phyloP scores from a whole-genome alignment of 2,113 vertebrate species.

The Colossoma macropomum region DNA sequence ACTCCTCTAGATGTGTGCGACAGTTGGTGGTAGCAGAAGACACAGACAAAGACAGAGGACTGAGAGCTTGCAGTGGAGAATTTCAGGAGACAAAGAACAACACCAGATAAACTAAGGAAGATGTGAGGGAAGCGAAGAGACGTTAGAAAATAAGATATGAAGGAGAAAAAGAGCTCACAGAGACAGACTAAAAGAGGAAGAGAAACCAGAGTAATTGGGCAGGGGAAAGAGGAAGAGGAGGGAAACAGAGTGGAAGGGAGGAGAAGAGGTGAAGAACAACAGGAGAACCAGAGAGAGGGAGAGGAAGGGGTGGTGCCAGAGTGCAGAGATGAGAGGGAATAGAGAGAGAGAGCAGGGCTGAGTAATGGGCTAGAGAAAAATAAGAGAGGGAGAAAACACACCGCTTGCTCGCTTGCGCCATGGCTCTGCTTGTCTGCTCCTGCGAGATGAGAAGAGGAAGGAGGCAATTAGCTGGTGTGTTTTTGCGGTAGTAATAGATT shows the following conservation, averaged over 20 bases:
- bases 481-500: slow-evolving; percentile 61
- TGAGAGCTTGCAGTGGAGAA: too few species aligned
- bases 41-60: too few species aligned
- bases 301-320: background rate
- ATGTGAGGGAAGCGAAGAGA: background rate
- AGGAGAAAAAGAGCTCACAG: slow-evolving; percentile 1
- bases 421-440: slow-evolving; percentile 33
- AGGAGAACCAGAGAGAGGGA: background rate
- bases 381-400: slow-evolving; percentile 1
- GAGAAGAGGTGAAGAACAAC: background rate
- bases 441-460: slow-evolving; percentile 59
- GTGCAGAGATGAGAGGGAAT: background rate
- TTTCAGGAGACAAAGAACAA: too few species aligned
- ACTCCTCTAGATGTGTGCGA: too few species aligned
- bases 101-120: background rate
- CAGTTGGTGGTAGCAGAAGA: too few species aligned
- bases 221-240: background rate
- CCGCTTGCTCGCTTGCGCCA: background rate
- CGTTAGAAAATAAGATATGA: background rate
- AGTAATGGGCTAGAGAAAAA: slow-evolving; percentile 1
- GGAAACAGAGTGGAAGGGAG: background rate
- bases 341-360: background rate
- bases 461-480: slow-evolving; percentile 57
- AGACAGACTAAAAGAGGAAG: slow-evolving; percentile 19
- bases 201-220: background rate